Base-by-base conservation (phyloP, 2,888 invertebrate species). In the Xanthia togata region DNA sequence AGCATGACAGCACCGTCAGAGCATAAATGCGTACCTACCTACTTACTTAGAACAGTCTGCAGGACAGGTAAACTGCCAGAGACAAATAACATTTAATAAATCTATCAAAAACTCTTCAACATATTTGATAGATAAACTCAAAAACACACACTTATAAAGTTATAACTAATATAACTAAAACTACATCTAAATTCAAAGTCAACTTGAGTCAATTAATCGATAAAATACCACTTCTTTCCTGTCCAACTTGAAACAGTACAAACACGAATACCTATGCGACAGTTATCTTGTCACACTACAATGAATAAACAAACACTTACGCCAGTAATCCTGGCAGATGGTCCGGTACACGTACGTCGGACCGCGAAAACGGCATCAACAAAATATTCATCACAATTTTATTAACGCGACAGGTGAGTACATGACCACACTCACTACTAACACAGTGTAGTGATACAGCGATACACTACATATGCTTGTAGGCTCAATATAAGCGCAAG, bases 321-420 rank as follows among this genome's bases (percentile, higher is more conserved):
- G 89, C 86, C n/a, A 90, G 85, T 44, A 91, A 82, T 80, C 91
- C 90, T 65, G 92, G 87, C 75, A 92, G 79, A 47, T 88, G 90
- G 44, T 92, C 91, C 5, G 89, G 78, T 64, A 70, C 85, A 55
- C 87, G 85, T 50, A 87, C 85, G 62, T 91, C 90, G 69, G 89
- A 87, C 83, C 89, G 90, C 84, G 89, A 79, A 82, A 87, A 90
- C 26, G 93, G 92, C 62, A 88, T 91, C 55, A 92, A 81, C 64
- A 92, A 85, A 74, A 91, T 89, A 88, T 92, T 92, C 93, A 92
- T 92, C 79, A 85, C 83, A 78, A 79, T 26, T 53, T 53, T 53
- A 53, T 72, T 76, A 76, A 83, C 81, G 59, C 78, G 83, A 76
- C 81, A 83, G 80, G 76, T 88, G 75, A 83, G 82, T 59, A 69